Evolutionary conservation across 2,113 vertebrate species (phyloP), one percentile per base, ranked within the genome.

Genomic region (Piaya cayana): DNA sequence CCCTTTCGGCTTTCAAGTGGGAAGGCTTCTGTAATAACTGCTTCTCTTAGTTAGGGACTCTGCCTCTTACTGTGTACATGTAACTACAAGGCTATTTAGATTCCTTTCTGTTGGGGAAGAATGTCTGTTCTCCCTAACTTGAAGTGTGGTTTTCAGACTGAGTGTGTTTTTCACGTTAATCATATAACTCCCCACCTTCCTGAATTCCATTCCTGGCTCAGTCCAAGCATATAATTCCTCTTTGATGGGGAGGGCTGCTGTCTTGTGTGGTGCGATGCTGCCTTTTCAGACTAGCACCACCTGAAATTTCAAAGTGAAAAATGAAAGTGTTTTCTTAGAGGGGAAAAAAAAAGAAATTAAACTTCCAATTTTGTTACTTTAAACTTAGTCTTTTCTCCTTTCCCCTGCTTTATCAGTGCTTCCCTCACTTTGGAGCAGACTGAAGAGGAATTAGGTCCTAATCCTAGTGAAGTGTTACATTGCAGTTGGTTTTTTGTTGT

Each of bases 371-470:
- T 95, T 32, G 3, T 84, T 60, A 27, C 60, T 50, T 82, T 6
- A 81, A 81, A 72, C 86, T 79, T 75, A 58, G 21, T 65, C 32
- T 88, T 12, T 81, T 83, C 45, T 86, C 76, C 42, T 67, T 91
- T 94, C 23, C 87, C 82, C 34, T 91, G 62, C 89, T 85, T 94
- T 88, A 59, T 64, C 47, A 32, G 82, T 88, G 70, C 92, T 83
- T 58, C 34, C 82, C 69, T 72, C 89, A 77, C 95, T 97, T 97
- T 92, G 93, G 93, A 98, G 97, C 98, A 98, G 98, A 98, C 98
- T 98, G 98, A 98, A 98, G 97, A 97, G 95, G 97, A 97, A 94
- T 62, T 82, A 64, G 87, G 86, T 62, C 47, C 92, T 95, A 69
- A 93, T 93, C 89, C 76, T 96, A 90, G 77, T 91, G 80, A 68